phyloP scores from a whole-genome alignment of 2,797 vertebrate genomes.

The Streptopelia turtur region DNA sequence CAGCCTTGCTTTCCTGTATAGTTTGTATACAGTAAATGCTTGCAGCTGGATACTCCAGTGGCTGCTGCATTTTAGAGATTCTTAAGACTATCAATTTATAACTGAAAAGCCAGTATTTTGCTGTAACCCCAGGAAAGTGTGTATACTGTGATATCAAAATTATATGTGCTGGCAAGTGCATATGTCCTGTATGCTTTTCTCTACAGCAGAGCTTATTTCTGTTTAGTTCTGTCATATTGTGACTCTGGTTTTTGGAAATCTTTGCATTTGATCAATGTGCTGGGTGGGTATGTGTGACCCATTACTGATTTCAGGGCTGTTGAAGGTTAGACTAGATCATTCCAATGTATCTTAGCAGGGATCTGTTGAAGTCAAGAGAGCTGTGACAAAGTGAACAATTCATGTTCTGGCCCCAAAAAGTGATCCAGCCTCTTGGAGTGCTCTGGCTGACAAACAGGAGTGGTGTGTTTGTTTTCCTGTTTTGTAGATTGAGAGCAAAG shows the following conservation, averaged over 20 bases:
- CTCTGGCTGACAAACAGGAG: background rate
- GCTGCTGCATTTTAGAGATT: background rate
- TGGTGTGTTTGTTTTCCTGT: background rate
- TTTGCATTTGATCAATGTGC: background rate
- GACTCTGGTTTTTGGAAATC: background rate
- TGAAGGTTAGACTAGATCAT: background rate
- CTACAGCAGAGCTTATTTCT: background rate
- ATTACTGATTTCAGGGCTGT: background rate
- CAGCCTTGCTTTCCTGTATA: background rate
- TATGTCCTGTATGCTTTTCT: background rate
- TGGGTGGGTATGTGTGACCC: background rate
- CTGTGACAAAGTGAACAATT: background rate
- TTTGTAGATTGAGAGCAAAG: slow-evolving; percentile 14
- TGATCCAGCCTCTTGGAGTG: background rate
- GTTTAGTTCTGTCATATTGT: background rate
- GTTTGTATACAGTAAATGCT: background rate
- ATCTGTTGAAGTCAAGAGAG: background rate
- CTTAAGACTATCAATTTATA: background rate
- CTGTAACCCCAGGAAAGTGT: background rate
- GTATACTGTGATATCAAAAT: background rate
- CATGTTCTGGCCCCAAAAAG: background rate
- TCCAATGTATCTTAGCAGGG: background rate
- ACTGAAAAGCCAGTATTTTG: background rate
- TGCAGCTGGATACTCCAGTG: background rate
- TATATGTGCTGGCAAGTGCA: background rate